Evolutionary conservation across 53 echinoderm and acorn worm genomes (phyloP).

Genomic region (Paelopatides confundens): DNA sequence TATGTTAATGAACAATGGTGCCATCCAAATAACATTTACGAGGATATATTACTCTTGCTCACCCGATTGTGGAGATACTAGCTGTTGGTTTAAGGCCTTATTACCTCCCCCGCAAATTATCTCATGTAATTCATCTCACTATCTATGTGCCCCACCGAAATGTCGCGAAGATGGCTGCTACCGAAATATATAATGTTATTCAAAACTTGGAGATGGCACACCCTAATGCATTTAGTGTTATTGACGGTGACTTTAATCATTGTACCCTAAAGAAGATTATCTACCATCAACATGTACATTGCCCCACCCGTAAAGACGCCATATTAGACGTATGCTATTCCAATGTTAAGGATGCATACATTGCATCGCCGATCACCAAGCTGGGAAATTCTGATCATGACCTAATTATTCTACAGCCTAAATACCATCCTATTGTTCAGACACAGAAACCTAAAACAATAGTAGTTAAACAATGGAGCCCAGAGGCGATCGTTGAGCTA

Average conservation of each 20-base stretch:
- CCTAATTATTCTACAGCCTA: conserved; percentile 5
- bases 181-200: background rate
- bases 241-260: conserved; percentile 43
- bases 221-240: conserved; percentile 41
- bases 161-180: background rate
- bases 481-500: background rate
- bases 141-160: background rate
- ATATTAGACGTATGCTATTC: conserved; percentile 25
- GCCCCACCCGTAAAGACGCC: background rate
- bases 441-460: conserved; percentile 1
- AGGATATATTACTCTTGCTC: conserved; percentile 35
- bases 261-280: conserved; percentile 20
- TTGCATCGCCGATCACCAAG: conserved; percentile 32
- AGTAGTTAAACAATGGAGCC: conserved; percentile 10
- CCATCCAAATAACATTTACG: conserved; percentile 41
- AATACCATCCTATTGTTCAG: conserved; percentile 42
- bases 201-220: conserved; percentile 34
- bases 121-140: background rate
- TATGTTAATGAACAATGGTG: conserved; percentile 63
- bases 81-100: conserved; percentile 50
- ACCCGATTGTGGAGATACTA: conserved; percentile 43
- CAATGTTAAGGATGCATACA: conserved; percentile 22
- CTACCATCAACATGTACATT: conserved; percentile 19
- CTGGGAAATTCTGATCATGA: conserved; percentile 37
- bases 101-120: conserved; percentile 47